Conservation (phyloP, 2,113 vertebrate species). For the Dasyurus viverrinus region DNA sequence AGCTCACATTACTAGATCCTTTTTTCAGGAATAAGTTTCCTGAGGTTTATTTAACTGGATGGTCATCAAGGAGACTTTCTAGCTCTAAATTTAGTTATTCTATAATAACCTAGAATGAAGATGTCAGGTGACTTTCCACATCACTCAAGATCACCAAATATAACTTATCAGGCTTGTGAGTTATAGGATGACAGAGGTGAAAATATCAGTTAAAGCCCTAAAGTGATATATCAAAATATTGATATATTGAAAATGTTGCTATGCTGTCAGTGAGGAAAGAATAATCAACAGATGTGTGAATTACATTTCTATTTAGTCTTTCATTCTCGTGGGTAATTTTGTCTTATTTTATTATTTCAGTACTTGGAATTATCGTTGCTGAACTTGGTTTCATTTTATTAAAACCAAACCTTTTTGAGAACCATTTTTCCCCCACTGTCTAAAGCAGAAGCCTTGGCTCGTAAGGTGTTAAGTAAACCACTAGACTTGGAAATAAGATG, state of each 20-base stretch:
- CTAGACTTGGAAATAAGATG: conserved; percentile 21
- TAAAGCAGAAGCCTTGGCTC: neutral
- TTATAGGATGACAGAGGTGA: conserved; percentile 22
- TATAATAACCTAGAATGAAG: neutral
- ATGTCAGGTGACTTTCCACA: neutral
- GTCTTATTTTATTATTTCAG: neutral
- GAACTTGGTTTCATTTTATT: neutral
- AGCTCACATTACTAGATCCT: neutral
- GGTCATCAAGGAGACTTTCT: neutral
- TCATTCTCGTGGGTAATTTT: neutral
- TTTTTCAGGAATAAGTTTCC: neutral
- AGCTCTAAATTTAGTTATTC: neutral
- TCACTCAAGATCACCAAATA: conserved; percentile 11
- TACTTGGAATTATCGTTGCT: neutral
- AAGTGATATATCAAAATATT: neutral
- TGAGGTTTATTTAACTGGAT: neutral
- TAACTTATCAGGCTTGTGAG: neutral
- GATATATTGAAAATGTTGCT: neutral
- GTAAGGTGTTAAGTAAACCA: neutral
- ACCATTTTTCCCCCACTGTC: neutral
- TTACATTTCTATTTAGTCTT: neutral
- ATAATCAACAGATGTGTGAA: neutral
- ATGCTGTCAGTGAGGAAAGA: neutral
- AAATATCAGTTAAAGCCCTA: conserved; percentile 20
- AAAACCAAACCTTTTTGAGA: conserved; percentile 14